Conservation (phyloP, 2,797 vertebrate species). For the Enteromius trimaculatus region DNA sequence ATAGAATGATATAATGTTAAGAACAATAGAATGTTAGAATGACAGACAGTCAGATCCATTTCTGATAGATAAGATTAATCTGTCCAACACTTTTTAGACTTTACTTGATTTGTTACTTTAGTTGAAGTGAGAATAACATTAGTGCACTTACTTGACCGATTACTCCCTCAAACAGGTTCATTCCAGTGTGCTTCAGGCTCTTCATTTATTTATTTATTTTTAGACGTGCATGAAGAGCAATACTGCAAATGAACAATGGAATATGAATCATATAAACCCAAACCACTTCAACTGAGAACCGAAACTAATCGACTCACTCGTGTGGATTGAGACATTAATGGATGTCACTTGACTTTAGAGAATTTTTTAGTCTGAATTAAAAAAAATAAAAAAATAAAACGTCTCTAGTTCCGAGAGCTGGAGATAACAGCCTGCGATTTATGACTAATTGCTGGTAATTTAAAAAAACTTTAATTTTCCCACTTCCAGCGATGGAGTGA, state of each 20-base stretch:
- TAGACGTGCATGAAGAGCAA: conserved; percentile 1
- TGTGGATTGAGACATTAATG: conserved; percentile 72
- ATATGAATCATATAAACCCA: conserved; percentile 26
- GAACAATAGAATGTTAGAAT: neutral
- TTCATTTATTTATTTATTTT: neutral
- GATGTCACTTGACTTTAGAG: conserved; percentile 68
- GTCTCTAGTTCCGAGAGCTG: conserved; percentile 73
- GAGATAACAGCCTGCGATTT: conserved; percentile 75
- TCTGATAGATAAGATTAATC: neutral
- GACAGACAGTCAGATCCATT: neutral
- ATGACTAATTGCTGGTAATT: conserved; percentile 80
- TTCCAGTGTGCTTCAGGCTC: conserved; percentile 2
- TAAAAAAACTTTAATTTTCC: conserved; percentile 73
- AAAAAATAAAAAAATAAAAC: conserved; percentile 71
- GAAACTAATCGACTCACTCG: conserved; percentile 27
- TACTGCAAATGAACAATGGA: conserved; percentile 3
- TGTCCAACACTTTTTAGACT: neutral
- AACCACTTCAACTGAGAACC: conserved; percentile 33
- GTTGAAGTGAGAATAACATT: neutral
- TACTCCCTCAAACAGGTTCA: neutral
- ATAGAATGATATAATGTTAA: neutral
- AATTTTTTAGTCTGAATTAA: conserved; percentile 64
- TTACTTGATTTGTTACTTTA: neutral
- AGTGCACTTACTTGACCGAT: neutral
- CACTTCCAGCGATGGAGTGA: conserved; percentile 65